These are phyloP conservation scores for Palythoa grandis DNA, from an alignment of 92 coral and sea anemone species.

Conservation along the genomic window DNA sequence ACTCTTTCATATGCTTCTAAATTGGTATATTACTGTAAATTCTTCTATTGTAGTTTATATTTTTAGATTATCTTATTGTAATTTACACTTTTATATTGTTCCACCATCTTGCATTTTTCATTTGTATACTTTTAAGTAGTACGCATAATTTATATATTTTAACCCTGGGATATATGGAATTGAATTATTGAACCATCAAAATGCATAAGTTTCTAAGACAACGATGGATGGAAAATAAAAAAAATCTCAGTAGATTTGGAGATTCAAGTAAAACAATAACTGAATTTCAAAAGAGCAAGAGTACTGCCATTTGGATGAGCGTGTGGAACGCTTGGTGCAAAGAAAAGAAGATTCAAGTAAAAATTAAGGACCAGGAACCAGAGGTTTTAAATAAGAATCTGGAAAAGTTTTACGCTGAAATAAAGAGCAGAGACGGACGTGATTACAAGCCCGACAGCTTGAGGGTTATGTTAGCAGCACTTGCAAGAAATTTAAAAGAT, in stretches of 20 bases:
- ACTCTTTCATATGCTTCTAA: no score
- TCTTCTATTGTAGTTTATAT: no score
- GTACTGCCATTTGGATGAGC: neutral
- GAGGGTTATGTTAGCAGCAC: neutral
- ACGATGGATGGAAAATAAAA: no score
- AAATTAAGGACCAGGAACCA: constrained; percentile 4
- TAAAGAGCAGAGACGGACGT: neutral
- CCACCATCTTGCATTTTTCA: no score
- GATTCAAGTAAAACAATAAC: neutral
- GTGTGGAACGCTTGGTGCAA: neutral
- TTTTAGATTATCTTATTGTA: no score
- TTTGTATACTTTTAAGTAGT: no score
- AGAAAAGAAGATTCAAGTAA: neutral
- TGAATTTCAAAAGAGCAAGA: neutral
- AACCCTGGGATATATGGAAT: no score
- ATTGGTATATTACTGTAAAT: no score
- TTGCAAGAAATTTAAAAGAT: constrained; percentile 10
- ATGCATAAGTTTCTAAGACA: no score
- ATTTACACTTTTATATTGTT: no score
- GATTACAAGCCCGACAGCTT: neutral
- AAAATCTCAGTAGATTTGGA: neutral
- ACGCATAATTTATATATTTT: no score
- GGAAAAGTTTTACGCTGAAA: neutral
- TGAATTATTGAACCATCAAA: no score
- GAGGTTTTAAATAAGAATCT: neutral